Percentiles rank a stretch among this genome's conserved stretches.
Evolutionary conservation across 2,888 invertebrate genomes (phyloP).

Genomic region (Opisthograptis luteolata): DNA sequence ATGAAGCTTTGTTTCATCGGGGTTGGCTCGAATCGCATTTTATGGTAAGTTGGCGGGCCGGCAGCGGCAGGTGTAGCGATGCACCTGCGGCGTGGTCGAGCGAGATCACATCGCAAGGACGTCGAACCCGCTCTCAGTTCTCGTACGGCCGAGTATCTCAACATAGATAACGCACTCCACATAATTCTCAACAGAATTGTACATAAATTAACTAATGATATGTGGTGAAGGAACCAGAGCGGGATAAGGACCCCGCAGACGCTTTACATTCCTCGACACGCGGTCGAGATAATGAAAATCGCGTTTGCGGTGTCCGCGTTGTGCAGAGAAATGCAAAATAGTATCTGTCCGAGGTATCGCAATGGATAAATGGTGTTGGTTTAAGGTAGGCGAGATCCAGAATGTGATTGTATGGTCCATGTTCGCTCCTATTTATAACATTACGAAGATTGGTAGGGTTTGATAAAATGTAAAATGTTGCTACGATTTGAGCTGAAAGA

Average conservation of each 20-base stretch:
- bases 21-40: constrained; percentile 80
- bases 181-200: constrained; percentile 68
- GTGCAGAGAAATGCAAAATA: constrained; percentile 50
- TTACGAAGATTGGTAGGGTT: constrained; percentile 33
- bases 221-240: constrained; percentile 58
- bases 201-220: constrained; percentile 78
- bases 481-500: constrained; percentile 29
- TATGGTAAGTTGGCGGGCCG: constrained; percentile 80
- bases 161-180: constrained; percentile 66
- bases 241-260: constrained; percentile 42
- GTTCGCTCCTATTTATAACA: constrained; percentile 37
- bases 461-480: constrained; percentile 35
- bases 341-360: constrained; percentile 44
- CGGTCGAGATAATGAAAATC: constrained; percentile 54
- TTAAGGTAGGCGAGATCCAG: constrained; percentile 42
- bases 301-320: constrained; percentile 44
- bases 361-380: constrained; percentile 41
- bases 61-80: constrained; percentile 73
- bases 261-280: constrained; percentile 57
- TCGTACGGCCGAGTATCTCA: constrained; percentile 60
- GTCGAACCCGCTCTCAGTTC: constrained; percentile 64
- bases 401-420: constrained; percentile 38
- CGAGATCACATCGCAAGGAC: constrained; percentile 78
- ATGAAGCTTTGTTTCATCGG: constrained; percentile 68
- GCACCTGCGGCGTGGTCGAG: constrained; percentile 80